Evolutionary conservation across 2,888 invertebrate species (phyloP), one percentile per base, ranked within the genome.

Genomic region (Plebejus anna): DNA sequence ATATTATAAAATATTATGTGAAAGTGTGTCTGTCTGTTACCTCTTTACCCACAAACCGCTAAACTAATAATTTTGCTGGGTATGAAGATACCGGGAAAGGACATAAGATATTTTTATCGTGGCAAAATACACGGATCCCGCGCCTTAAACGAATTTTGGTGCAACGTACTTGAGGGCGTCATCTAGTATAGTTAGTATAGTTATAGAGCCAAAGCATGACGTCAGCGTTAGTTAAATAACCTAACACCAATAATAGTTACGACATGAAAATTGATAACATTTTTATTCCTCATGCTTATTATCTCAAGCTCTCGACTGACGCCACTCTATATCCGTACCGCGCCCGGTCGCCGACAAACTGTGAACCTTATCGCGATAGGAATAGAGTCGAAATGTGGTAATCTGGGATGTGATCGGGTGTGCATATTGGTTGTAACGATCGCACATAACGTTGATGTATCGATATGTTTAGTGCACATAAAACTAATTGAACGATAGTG

Each of bases 401-500:
- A 61, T 2, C 61, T 22, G 22, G 22, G 9, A 1, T 7, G 7
- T 22, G 1, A n/a, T 22, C 6, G 22, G 28, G 0, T 7, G 61
- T 61, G 4, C 66, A 13, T 51, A 51, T 11, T 4, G 51, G 51
- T 4, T 51, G 51, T 51, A 4, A 51, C 9, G 42, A 42, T 1
- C 4, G 28, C 28, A 28, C 61, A 66, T 36, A 13, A 66, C 28
- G 61, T 28, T 66, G 66, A 66, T 36, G 32, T 66, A 32, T 32
- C 36, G 32, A 66, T 66, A 66, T 22, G 28, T 28, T 66, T 66
- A 66, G 13, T 66, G 13, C 66, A 66, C 66, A 66, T 66, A 66
- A 66, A 66, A 66, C 32, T 66, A 66, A 66, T 66, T 66, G 66
- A 66, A 66, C 66, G 66, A 66, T 66, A 32, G 28, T 13, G 32